A percentile compares a stretch with the other conserved stretches of the same genome.
Conservation (phyloP, 2,888 invertebrate species). For the Entomobrya multifasciata region DNA sequence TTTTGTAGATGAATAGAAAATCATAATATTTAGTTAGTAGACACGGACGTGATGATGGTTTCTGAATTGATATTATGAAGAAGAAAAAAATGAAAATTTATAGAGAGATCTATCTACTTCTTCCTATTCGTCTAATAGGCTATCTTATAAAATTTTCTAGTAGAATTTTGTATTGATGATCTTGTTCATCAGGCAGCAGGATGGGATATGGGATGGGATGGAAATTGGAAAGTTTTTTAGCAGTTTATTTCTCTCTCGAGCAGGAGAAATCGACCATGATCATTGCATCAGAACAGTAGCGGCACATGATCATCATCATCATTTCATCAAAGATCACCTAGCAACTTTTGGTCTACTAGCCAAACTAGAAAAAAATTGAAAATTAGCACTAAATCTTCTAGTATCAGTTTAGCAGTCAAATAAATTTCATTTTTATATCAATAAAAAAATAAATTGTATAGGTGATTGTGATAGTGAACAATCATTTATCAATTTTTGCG, state of each 20-base stretch:
- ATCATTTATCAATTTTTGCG: too few species aligned
- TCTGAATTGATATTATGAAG: slow-evolving; percentile 24
- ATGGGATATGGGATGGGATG: too few species aligned
- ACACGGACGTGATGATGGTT: slow-evolving; percentile 20
- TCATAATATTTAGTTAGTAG: slow-evolving; percentile 13
- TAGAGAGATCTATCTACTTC: background rate
- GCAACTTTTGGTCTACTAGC: slow-evolving; percentile 17
- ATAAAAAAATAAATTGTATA: background rate
- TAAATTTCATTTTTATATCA: background rate
- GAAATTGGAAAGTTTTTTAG: slow-evolving; percentile 79
- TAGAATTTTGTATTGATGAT: slow-evolving; percentile 60
- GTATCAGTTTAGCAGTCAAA: too few species aligned
- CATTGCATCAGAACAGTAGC: too few species aligned
- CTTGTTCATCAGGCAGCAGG: slow-evolving; percentile 70
- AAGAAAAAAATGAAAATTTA: too few species aligned
- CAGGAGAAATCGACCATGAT: slow-evolving; percentile 77
- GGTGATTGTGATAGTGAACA: too few species aligned
- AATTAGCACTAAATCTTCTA: background rate
- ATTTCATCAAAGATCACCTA: slow-evolving; percentile 19
- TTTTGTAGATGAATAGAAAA: slow-evolving; percentile 38
- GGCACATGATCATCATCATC: too few species aligned
- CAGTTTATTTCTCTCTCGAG: slow-evolving; percentile 56
- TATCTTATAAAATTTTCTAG: background rate
- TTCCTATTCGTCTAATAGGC: slow-evolving; percentile 22
- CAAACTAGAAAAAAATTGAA: background rate